Evolutionary conservation across 2,113 vertebrate species (phyloP), one percentile per base, ranked within the genome.

Genomic region (Laticauda colubrina): DNA sequence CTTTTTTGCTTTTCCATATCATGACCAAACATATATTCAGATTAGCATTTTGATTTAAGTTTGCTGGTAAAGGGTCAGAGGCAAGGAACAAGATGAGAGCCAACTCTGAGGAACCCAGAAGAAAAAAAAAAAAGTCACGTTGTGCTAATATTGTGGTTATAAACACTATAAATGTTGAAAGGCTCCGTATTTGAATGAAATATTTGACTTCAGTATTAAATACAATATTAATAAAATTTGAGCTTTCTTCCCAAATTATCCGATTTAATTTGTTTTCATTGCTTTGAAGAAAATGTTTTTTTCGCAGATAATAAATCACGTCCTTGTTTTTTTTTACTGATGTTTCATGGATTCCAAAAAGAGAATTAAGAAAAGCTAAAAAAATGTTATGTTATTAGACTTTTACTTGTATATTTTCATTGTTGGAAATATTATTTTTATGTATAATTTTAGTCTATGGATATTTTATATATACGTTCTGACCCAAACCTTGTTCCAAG

Each of bases 131-230:
- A 81, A 5, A 15, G 48, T 75, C 69, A 20, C 2, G 2, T 39
- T 39, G 18, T 39, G n/a, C 39, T 75, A 75, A 34, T 39, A 18
- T 39, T 20, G 34, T 81, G 34, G 18, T 39, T 59, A 59, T 59
- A 24, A 81, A 39, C 69, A 39, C 34, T 39, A 20, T 39, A 81
- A 81, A 81, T 39, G 18, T 34, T 81, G 34, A 81, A 81, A 20
- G 6, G 6, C 34, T 81, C 69, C 2, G 14, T 86, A 89, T 91
- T 90, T 91, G 94, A 26, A 0, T 75, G 57, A 91, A 57, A 89
- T 55, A 10, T 3, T 91, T 57, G 88, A 88, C 26, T 69, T 15
- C 89, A 59, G 23, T 55, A 89, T 88, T 89, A 85, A 91, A 93
- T 93, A 91, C 75, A 2, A 87, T 26, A 10, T 91, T 54, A 89